Evolutionary conservation across 1,140 invertebrate genomes (phyloP), one percentile per base, ranked within the genome.

Genomic region (Druon quercuslanigerum): DNA sequence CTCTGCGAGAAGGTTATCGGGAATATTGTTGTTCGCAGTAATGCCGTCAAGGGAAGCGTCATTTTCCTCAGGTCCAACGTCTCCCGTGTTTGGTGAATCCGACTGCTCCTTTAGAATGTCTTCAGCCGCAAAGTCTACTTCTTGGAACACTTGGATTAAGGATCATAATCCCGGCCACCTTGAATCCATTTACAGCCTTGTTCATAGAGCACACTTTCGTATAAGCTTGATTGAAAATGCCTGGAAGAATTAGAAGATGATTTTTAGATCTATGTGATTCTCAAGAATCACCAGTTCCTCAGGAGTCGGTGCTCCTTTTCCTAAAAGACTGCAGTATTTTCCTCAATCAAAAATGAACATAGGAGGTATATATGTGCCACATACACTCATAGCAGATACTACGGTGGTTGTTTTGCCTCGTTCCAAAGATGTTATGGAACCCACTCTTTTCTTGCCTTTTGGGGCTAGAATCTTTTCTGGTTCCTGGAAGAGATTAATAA

Each of bases 231-330:
- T n/a, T n/a, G n/a, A n/a, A n/a, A n/a, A n/a, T n/a, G n/a, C n/a
- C n/a, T n/a, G n/a, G n/a, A n/a, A n/a, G n/a, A n/a, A n/a, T n/a
- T n/a, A n/a, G n/a, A n/a, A n/a, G n/a, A n/a, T n/a, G n/a, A n/a
- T n/a, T n/a, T n/a, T n/a, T n/a, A n/a, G n/a, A n/a, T n/a, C n/a
- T n/a, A n/a, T 70, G 85, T 83, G 50, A 86, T 75, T n/a, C n/a
- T n/a, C n/a, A n/a, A 50, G 87, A 83, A 51, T 82, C 80, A 71
- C 75, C n/a, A 73, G 88, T n/a, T n/a, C n/a, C n/a, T n/a, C n/a
- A n/a, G n/a, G n/a, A n/a, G n/a, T n/a, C n/a, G n/a, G 88, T 13
- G 86, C 87, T 81, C 85, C 76, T 80, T 82, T 85, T 76, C 66
- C 50, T 71, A 88, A 80, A 17, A 51, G 20, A 73, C 71, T 52